A percentile compares a stretch with the other conserved stretches of the same genome.
Conservation (phyloP, 2,113 vertebrate genomes). For the Galemys pyrenaicus region DNA sequence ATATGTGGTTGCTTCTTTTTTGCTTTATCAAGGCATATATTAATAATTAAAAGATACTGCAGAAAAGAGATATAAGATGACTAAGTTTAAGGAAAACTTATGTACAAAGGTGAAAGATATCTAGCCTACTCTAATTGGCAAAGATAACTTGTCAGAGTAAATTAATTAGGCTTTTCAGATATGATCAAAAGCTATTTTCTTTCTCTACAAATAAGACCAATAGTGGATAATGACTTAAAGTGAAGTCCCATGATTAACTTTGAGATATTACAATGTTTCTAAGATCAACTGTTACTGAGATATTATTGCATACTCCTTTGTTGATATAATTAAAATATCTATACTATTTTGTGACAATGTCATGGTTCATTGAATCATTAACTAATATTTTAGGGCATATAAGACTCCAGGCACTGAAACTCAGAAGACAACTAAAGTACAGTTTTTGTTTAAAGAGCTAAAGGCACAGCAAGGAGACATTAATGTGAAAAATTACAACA, state of each 20-base stretch:
- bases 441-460: background rate
- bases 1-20: background rate
- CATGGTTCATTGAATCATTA: background rate
- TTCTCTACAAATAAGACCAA: background rate
- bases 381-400: background rate
- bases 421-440: background rate
- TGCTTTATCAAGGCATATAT: background rate
- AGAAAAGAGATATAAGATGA: background rate
- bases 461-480: background rate
- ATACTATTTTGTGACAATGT: background rate
- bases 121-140: background rate
- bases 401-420: background rate
- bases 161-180: background rate
- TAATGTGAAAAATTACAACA: slow-evolving; percentile 20
- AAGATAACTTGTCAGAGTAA: background rate
- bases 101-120: background rate
- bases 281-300: background rate
- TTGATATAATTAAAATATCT: background rate
- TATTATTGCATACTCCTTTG: background rate
- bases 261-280: background rate
- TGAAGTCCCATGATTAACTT: background rate
- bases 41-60: background rate
- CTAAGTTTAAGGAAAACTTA: background rate
- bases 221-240: background rate
- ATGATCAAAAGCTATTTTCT: background rate